These are phyloP conservation scores for Epizoanthus scotinus DNA, from an alignment of 92 coral and sea anemone genomes.

Conservation along the genomic window DNA sequence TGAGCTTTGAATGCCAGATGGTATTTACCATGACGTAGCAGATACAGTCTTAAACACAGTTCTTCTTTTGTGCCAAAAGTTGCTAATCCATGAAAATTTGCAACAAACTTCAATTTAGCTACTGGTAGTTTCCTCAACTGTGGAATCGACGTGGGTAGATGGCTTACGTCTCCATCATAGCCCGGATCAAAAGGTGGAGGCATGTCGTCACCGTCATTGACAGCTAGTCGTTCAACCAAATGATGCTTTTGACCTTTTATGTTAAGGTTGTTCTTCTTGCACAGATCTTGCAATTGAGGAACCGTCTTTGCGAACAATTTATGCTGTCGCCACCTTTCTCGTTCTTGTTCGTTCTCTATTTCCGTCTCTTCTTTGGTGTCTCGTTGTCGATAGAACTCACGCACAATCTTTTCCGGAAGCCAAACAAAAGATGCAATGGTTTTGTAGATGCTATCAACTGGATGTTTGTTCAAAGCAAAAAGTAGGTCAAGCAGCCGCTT, in stretches of 20 bases:
- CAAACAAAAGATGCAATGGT: too few relatives aligned
- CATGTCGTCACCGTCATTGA: slow-evolving; percentile 8
- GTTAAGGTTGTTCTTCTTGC: slow-evolving; percentile 31
- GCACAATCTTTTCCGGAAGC: too few relatives aligned
- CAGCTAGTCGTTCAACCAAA: slow-evolving; percentile 40
- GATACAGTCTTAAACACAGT: slow-evolving; percentile 33
- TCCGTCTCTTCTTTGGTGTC: too few relatives aligned
- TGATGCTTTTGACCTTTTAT: slow-evolving; percentile 35
- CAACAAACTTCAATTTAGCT: slow-evolving; percentile 4
- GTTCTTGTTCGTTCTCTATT: too few relatives aligned
- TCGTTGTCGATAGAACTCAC: too few relatives aligned
- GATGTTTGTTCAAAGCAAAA: too few relatives aligned
- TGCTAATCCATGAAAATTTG: slow-evolving; percentile 37
- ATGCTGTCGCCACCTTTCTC: slow-evolving; percentile 33
- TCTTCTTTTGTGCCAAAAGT: slow-evolving; percentile 40
- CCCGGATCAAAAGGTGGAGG: not conserved
- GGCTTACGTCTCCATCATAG: slow-evolving; percentile 24
- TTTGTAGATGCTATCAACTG: too few relatives aligned
- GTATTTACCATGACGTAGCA: slow-evolving; percentile 13
- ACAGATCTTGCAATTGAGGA: slow-evolving; percentile 19
- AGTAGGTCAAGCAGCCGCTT: too few relatives aligned
- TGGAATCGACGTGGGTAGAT: slow-evolving; percentile 19
- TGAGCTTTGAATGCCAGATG: slow-evolving; percentile 19
- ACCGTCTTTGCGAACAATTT: slow-evolving; percentile 26
- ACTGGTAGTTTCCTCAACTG: slow-evolving; percentile 31